Conservation (phyloP, 2,113 vertebrate species). For the Psilopogon haemacephalus region DNA sequence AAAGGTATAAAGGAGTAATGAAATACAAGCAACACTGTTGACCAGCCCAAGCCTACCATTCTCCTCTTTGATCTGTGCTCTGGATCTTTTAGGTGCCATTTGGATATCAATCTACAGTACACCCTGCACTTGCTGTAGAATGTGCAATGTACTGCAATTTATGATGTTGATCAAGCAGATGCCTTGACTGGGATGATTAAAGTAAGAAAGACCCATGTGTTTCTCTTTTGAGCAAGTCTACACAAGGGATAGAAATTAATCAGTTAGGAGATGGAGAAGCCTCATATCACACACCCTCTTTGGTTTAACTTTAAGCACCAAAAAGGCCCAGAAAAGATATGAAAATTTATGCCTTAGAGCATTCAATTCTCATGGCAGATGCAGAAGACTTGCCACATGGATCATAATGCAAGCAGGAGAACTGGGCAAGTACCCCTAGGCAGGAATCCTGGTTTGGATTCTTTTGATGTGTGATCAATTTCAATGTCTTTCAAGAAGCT, state of each 20-base stretch:
- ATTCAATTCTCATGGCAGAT: neutral
- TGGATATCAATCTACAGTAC: constrained; percentile 11
- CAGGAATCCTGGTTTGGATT: neutral
- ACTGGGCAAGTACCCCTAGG: neutral
- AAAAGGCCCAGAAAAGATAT: neutral
- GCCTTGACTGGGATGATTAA: constrained; percentile 3
- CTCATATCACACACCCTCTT: neutral
- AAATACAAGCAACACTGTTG: neutral
- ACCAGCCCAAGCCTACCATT: neutral
- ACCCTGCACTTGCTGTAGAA: neutral
- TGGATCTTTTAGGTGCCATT: constrained; percentile 7
- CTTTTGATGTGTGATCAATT: neutral
- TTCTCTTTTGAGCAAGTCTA: constrained; percentile 3
- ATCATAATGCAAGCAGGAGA: neutral
- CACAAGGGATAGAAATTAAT: neutral
- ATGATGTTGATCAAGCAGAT: constrained; percentile 53
- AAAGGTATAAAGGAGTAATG: neutral
- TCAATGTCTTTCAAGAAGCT: neutral
- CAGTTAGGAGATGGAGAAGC: neutral
- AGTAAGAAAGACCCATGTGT: neutral
- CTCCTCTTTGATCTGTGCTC: constrained; percentile 18
- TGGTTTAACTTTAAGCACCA: neutral
- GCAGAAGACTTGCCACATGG: neutral
- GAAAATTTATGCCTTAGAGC: neutral
- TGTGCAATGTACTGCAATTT: neutral